Conservation (phyloP, 2,797 vertebrate species). For the Pyrrhura leucotis region DNA sequence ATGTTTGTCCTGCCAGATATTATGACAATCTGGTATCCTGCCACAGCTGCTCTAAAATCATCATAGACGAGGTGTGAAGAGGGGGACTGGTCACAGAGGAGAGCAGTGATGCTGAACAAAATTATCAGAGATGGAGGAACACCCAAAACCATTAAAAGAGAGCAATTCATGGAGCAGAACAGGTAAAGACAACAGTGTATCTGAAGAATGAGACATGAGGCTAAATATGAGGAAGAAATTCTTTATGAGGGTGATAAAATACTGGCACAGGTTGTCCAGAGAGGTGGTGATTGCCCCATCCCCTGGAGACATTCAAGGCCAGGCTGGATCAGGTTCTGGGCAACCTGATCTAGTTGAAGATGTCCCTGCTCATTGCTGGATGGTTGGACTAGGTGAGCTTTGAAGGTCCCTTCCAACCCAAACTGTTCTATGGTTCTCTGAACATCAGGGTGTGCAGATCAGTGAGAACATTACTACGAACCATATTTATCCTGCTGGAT, state of each 20-base stretch:
- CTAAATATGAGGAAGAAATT: not conserved
- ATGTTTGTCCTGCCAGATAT: not conserved
- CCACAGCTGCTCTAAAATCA: not conserved
- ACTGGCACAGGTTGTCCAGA: not conserved
- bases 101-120: not conserved
- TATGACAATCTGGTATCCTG: not conserved
- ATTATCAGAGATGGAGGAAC: not conserved
- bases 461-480: fast-evolving
- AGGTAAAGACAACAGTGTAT: not conserved
- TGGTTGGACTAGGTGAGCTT: not conserved
- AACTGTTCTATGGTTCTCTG: not conserved
- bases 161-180: not conserved
- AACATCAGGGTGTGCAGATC: not conserved
- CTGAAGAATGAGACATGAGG: not conserved
- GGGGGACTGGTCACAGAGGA: not conserved
- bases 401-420: not conserved
- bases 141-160: not conserved
- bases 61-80: not conserved
- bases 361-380: not conserved
- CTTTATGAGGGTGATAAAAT: not conserved
- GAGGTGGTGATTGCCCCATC: not conserved
- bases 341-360: not conserved
- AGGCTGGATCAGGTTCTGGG: not conserved
- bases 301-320: not conserved
- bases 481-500: not conserved